A percentile compares a stretch with the other conserved stretches of the same genome.
These are phyloP conservation scores for Cladopsammia gracilis DNA, from an alignment of 64 coral and sea anemone species.

Conservation along the genomic window DNA sequence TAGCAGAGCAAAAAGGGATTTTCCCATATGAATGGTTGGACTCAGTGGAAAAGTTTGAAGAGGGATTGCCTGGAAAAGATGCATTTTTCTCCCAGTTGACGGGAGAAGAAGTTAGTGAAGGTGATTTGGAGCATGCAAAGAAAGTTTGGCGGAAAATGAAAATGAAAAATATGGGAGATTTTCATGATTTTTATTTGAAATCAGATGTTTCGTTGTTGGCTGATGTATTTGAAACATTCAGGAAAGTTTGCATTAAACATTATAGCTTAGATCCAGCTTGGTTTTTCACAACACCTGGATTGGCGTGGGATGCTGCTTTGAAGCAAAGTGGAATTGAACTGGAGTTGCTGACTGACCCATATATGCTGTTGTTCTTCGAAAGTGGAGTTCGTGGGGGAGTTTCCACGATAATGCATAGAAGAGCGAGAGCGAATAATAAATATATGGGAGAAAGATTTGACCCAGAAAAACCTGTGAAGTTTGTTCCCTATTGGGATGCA, in stretches of 20 bases:
- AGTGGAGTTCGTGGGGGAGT: too few relatives aligned
- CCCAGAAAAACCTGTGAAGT: too few relatives aligned
- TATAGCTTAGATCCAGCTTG: neutral
- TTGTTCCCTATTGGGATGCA: slow-evolving; percentile 14
- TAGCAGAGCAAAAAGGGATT: slow-evolving; percentile 47
- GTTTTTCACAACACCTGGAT: neutral
- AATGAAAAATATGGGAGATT: neutral
- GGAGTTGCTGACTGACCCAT: too few relatives aligned
- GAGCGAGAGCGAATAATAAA: too few relatives aligned
- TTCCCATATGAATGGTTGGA: slow-evolving; percentile 58
- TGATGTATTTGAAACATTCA: neutral
- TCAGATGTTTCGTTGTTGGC: neutral
- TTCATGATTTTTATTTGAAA: neutral
- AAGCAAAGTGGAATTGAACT: too few relatives aligned
- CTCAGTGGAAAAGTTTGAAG: too few relatives aligned
- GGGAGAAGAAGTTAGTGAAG: neutral
- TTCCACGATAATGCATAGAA: too few relatives aligned
- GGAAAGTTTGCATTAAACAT: neutral
- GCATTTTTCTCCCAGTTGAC: neutral
- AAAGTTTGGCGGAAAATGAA: neutral
- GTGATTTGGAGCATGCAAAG: slow-evolving; percentile 22
- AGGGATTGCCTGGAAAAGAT: too few relatives aligned
- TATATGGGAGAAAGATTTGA: too few relatives aligned
- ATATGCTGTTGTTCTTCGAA: too few relatives aligned
- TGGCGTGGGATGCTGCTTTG: too few relatives aligned